Base-by-base conservation (phyloP, 1,140 invertebrate genomes). In the Linepithema humile region DNA sequence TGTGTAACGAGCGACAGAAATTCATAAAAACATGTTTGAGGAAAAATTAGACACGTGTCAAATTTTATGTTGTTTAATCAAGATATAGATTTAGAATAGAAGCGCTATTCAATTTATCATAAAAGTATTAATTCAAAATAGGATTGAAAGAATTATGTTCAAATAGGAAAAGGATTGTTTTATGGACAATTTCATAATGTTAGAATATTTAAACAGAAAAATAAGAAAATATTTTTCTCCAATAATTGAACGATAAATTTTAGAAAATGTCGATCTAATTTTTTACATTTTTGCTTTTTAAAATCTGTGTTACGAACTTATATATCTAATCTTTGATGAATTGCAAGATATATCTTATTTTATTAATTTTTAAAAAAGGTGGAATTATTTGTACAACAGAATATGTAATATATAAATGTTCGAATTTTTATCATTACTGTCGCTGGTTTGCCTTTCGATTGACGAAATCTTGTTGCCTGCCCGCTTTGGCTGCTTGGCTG, bases 401-500 rank as follows among this genome's bases (percentile, higher is more conserved):
- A 60, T 43, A 60, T 40, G 17, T 10, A 17, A 17, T 2, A 40
- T 38, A 9, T 26, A 65, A 64, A 62, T 45, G n/a, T 45, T 75
- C 45, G n/a, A 75, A 48, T 77, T 35, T 20, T 4, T 9, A 20
- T 43, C 7, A 48, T 32, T 3, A 17, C 53, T 26, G 29, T 48
- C 40, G 10, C 23, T 78, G 23, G 12, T 84, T 65, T 67, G 38
- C 10, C 0, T 64, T 70, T 78, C 32, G 23, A 55, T 88, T 43
- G 20, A 75, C 20, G 23, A 67, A 40, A 85, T 80, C 53, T 65
- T 35, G 53, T 69, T 40, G 65, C 70, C 26, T 85, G 59, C 15
- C 23, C 53, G 87, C 77, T 45, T 88, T 89, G 70, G 87, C 87
- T 89, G 83, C 55, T 59, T 88, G 72, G 83, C 87, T 88, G 83